Evolutionary conservation across 2,113 vertebrate genomes (phyloP), one percentile per base, ranked within the genome.

Genomic region (Triplophysa rosa): DNA sequence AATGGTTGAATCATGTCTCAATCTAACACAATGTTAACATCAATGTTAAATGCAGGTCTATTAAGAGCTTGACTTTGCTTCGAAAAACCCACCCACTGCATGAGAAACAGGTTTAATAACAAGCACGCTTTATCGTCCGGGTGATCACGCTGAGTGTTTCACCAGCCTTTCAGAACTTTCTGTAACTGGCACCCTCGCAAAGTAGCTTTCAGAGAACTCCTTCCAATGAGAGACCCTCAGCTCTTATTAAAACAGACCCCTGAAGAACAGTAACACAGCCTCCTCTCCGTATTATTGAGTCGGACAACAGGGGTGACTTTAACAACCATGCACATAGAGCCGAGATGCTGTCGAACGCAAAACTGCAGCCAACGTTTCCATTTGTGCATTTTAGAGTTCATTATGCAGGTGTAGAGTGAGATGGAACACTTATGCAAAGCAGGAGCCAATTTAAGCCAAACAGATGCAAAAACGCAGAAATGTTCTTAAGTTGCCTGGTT

Each of bases 341-440:
- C 80, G 86, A 78, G 56, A 1, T 64, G 58, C 78, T 85, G 80
- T 84, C 81, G 78, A 79, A 81, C 78, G 77, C 76, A 85, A 83
- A 87, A 84, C 82, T 78, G 75, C 83, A 83, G 71, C 79, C 80
- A 86, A 74, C 62, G 70, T 83, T 87, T 88, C 59, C 84, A 85
- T 86, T 84, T 75, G 68, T 87, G 84, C 82, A 8, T 80, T 82
- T 80, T 75, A 75, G 74, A 81, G 82, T 80, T 78, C 72, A 84
- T 87, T 86, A 89, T 87, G 83, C 86, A 87, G 81, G 86, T 79
- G 78, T 74, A 62, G 69, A 83, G 72, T 40, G 79, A 75, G 76
- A 79, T 69, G 85, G 82, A 78, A 77, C 65, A 7, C 79, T 69
- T 13, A 84, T 86, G 68, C 84, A 84, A 87, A 86, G 79, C 85